Conservation (phyloP, 2,888 invertebrate genomes). For the Allophyes oxyacanthae region DNA sequence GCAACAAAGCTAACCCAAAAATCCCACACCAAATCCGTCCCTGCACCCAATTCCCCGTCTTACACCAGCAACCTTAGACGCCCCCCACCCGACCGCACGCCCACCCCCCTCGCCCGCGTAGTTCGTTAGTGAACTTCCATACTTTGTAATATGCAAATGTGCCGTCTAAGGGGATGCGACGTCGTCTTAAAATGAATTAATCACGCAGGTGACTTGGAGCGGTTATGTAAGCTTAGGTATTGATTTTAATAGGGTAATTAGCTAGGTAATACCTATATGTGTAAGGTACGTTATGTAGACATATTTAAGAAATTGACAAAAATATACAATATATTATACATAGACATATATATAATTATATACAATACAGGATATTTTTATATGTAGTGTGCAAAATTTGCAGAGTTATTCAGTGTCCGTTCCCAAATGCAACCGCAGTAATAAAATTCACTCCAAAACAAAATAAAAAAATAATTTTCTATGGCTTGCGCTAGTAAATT, state of each 20-base stretch:
- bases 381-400: no score
- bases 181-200: conserved; percentile 89
- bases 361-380: no score
- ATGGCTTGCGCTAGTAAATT: no score
- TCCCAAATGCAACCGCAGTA: no score
- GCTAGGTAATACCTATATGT: conserved; percentile 10
- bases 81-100: conserved; percentile 59
- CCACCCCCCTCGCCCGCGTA: conserved; percentile 61
- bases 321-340: no score
- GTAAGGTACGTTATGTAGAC: neutral
- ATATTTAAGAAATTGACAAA: no score
- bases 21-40: conserved; percentile 60
- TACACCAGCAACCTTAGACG: conserved; percentile 83
- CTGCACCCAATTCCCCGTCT: conserved; percentile 87
- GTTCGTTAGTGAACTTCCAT: conserved; percentile 88
- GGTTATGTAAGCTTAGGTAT: conserved; percentile 45
- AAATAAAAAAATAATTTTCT: no score
- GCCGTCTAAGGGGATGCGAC: conserved; percentile 79
- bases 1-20: no score
- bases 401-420: no score
- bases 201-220: conserved; percentile 83
- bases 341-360: no score
- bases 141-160: conserved; percentile 90
- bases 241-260: conserved; percentile 54
- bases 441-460: no score